Evolutionary conservation across 2,797 vertebrate genomes (phyloP), one percentile per base, ranked within the genome.

Genomic region (Argentina silus): DNA sequence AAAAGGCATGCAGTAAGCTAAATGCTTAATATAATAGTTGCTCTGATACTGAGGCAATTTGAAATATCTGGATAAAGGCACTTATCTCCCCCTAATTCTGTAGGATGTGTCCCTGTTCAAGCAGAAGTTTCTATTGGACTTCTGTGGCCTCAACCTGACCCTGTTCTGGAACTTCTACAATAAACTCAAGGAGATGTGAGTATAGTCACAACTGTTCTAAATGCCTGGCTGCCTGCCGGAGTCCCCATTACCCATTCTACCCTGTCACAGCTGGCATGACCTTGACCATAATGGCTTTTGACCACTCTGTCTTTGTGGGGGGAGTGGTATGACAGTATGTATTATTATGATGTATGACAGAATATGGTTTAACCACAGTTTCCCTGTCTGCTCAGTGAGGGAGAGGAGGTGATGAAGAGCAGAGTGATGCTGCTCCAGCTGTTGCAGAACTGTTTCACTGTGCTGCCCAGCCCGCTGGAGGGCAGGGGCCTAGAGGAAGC

Each of bases 91-190:
- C 21, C 45, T 51, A 15, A 27, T 89, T 77, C 89, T 94, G 44
- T 92, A 99, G 93, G 97, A 97, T 80, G 92, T 93, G 83, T 94
- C 94, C 82, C 89, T 95, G 75, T 92, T 96, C 67, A 98, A 96
- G 86, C 95, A 95, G 90, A 98, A 94, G 86, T 94, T 94, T 67
- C 94, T 96, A 78, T 93, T 99, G 87, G 97, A 98, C 88, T 97
- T 97, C 74, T 87, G 89, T 57, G 95, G 95, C 75, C 95, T 99
- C 74, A 95, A 91, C 79, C 89, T 98, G 73, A 87, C 90, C 76
- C 93, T 98, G 59, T 97, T 99, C 87, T 99, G 98, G 98, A 93
- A 90, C 85, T 98, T 98, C 90, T 98, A 99, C 88, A 95, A 81
- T 83, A 97, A 97, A 93, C 94, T 99, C 85, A 92, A 94, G 83